Base-by-base conservation (phyloP, 2,888 invertebrate species). In the Phrixothrix hirtus region DNA sequence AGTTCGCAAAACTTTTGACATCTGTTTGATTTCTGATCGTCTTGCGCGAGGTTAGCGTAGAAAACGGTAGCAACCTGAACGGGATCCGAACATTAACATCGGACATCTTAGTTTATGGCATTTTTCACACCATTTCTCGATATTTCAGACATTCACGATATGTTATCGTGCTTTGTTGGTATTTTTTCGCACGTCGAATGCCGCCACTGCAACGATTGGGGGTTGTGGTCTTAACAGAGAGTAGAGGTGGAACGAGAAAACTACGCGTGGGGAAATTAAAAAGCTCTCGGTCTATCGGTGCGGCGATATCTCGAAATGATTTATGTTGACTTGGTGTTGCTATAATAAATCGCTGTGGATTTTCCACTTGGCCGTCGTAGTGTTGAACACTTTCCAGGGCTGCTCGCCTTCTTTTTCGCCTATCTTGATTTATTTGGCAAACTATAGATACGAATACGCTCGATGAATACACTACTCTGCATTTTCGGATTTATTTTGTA, bases 301-400 rank as follows among this genome's bases (percentile, higher is more conserved):
- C 57, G 58, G 64, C 68, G 69, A 70, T 71, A 71, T 70, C 70
- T 68, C 58, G 68, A 68, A 66, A 71, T 72, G 73, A 72, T 72
- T 73, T 72, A 74, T 69, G 68, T 63, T 50, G 67, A 61, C 64
- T 62, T 63, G 66, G 67, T 66, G 69, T 66, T 66, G 66, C 65
- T 62, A 62, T 64, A 60, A 64, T 63, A 62, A 65, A 65, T 64
- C 62, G 62, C 60, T 51, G 52, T 42, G 55, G 63, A 61, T 62
- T 65, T 63, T 63, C 61, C 60, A 61, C 63, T 64, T 60, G 63
- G 61, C 55, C 62, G 61, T 62, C 63, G 62, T 55, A 52, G 59
- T 60, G 60, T 60, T 62, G 62, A 60, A 61, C 63, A 59, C 63
- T 59, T 62, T 62, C 62, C 58, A 60, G 61, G 46, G 56, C 52